A percentile compares a stretch with the other conserved stretches of the same genome.
Conservation (phyloP, 1,140 invertebrate genomes). For the Nasonia giraulti region DNA sequence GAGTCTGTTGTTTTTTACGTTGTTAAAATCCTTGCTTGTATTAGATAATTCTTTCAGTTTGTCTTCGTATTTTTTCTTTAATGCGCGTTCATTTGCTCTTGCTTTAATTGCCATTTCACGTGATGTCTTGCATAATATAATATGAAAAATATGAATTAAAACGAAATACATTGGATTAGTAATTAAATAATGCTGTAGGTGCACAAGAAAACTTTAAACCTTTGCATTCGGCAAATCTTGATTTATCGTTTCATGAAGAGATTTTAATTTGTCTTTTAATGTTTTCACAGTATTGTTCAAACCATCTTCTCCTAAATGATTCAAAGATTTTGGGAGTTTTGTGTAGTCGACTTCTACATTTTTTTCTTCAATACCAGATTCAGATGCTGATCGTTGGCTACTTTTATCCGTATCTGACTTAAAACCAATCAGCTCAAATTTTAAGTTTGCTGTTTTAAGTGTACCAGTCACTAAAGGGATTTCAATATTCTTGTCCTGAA, state of each 20-base stretch:
- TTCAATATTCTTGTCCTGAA: constrained; percentile 32
- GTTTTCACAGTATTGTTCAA: constrained; percentile 86
- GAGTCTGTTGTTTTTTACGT: constrained; percentile 90
- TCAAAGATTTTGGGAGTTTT: constrained; percentile 81
- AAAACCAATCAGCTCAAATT: neutral
- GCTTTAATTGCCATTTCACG: constrained; percentile 30
- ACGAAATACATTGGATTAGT: too few species aligned
- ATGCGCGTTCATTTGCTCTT: constrained; percentile 77
- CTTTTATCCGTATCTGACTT: neutral
- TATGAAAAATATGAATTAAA: neutral
- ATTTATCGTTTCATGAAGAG: neutral
- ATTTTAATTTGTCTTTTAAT: constrained; percentile 80
- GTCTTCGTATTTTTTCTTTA: constrained; percentile 92
- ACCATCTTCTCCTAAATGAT: constrained; percentile 86
- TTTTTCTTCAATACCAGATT: constrained; percentile 87
- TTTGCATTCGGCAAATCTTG: neutral
- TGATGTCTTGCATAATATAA: constrained; percentile 55
- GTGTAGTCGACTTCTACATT: constrained; percentile 85
- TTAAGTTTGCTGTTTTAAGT: constrained; percentile 8
- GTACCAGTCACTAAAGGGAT: constrained; percentile 20
- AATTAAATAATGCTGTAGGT: neutral
- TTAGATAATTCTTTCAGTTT: constrained; percentile 87
- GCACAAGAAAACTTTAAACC: constrained; percentile 6
- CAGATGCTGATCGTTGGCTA: constrained; percentile 75
- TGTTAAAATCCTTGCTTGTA: constrained; percentile 92